Conservation (phyloP, 2,113 vertebrate genomes). For the Gallinago jamesoni region DNA sequence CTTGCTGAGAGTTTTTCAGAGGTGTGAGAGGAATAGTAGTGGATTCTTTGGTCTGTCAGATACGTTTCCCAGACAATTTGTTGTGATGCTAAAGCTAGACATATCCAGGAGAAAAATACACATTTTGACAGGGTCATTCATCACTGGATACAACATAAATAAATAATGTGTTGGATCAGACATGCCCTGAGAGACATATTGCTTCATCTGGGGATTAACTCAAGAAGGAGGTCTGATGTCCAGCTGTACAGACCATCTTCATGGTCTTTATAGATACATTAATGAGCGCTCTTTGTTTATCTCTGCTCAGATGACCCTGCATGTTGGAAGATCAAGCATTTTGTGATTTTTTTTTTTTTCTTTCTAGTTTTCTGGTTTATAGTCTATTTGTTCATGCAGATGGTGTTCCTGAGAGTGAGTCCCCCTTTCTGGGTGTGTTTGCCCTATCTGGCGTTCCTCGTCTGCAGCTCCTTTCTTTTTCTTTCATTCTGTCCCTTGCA, state of each 20-base stretch:
- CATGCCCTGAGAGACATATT: not conserved
- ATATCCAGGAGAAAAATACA: not conserved
- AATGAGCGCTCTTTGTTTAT: not conserved
- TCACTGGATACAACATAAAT: not conserved
- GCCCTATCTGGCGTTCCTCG: not conserved
- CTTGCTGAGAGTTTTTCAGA: not conserved
- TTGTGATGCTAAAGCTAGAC: not conserved
- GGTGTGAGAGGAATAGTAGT: not conserved
- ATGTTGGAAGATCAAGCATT: not conserved
- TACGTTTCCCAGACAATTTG: not conserved
- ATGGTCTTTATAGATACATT: not conserved
- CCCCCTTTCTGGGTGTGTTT: not conserved
- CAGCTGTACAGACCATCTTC: not conserved
- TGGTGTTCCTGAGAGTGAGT: not conserved
- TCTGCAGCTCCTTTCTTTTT: not conserved
- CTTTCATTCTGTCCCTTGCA: not conserved
- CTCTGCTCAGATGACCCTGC: not conserved
- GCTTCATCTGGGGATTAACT: not conserved
- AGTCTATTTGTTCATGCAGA: not conserved
- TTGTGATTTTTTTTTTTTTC: not conserved
- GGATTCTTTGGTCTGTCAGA: not conserved
- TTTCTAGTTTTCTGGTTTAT: not conserved
- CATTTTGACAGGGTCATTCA: not conserved
- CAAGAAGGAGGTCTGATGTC: not conserved
- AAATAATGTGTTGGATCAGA: not conserved